Evolutionary conservation across 1,140 invertebrate species (phyloP), one percentile per base, ranked within the genome.

Genomic region (Drosophila yakuba): DNA sequence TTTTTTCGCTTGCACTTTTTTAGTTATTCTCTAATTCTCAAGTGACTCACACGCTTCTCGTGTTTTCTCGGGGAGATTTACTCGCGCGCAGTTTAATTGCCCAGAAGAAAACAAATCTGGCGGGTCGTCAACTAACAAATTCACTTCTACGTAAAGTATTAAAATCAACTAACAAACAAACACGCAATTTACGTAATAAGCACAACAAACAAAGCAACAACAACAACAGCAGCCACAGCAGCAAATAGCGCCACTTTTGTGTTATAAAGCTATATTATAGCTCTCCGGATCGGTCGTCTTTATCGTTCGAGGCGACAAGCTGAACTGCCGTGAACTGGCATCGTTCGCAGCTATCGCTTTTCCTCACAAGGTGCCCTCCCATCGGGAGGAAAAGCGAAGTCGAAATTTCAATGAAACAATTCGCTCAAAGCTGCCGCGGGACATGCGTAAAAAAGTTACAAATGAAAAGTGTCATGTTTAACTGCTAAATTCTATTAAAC

Each of bases 241-340:
- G 59, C 58, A 78, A 80, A 47, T 61, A 64, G 52, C 63, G 25
- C 25, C 25, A 25, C 25, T 25, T 25, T 4, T 25, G 12, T 17
- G 47, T 38, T 52, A 36, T 15, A 3, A 15, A 35, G 48, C 48
- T 51, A 32, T 51, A 35, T 63, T 72, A 54, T 59, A 38, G 59
- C 59, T 78, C 39, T 41, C 59, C 67, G 57, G 52, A 64, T 54
- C 39, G 55, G 64, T 44, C 43, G 57, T 74, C 76, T 82, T 77
- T 55, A 83, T 80, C 64, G 73, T 77, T 67, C 79, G 83, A 47
- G 62, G 64, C 81, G 61, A 58, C 61, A 83, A 72, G 51, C 51
- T 86, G 79, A 86, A 86, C 83, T 86, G 83, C 83, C 83, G 69
- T 86, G 83, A 86, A 86, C 83, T 71, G 61, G 60, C 78, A 69